phyloP scores from a whole-genome alignment of 1,140 invertebrate genomes.

The Harlomillsia oculata region DNA sequence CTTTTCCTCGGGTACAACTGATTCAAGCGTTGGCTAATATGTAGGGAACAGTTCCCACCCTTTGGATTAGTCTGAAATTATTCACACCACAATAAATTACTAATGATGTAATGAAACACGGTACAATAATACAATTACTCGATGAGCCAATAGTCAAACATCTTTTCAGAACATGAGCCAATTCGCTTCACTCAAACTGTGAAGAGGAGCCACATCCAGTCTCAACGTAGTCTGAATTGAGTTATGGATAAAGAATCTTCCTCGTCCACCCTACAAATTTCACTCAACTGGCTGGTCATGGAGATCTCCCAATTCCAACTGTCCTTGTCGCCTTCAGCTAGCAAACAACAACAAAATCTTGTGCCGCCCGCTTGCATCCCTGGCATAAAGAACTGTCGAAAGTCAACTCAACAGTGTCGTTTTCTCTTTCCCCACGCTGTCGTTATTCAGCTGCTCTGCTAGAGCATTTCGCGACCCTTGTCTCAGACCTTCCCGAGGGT shows the following conservation, averaged over 20 bases:
- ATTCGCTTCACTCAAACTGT: slow-evolving; percentile 5
- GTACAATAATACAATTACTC: too few species aligned
- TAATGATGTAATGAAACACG: too few species aligned
- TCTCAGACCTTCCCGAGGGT: slow-evolving; percentile 35
- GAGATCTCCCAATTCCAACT: slow-evolving; percentile 4
- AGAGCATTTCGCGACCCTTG: slow-evolving; percentile 28
- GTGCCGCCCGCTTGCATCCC: slow-evolving; percentile 4
- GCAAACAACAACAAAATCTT: neutral
- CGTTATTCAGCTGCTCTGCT: slow-evolving; percentile 26
- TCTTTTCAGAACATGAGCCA: too few species aligned
- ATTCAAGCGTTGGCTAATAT: slow-evolving; percentile 74
- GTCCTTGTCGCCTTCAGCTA: slow-evolving; percentile 4
- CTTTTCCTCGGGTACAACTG: slow-evolving; percentile 67
- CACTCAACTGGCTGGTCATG: slow-evolving; percentile 10
- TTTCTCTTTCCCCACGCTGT: slow-evolving; percentile 12
- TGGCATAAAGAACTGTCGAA: slow-evolving; percentile 1
- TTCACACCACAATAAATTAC: too few species aligned
- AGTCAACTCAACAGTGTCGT: neutral
- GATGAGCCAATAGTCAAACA: too few species aligned
- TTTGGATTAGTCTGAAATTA: slow-evolving; percentile 4
- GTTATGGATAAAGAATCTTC: slow-evolving; percentile 9
- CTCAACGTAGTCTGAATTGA: slow-evolving; percentile 12
- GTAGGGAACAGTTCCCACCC: slow-evolving; percentile 59
- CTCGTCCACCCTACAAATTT: slow-evolving; percentile 13
- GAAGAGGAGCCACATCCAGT: slow-evolving; percentile 8